Base-by-base conservation (phyloP, 1,140 invertebrate genomes). In the Zaprionus davidi region DNA sequence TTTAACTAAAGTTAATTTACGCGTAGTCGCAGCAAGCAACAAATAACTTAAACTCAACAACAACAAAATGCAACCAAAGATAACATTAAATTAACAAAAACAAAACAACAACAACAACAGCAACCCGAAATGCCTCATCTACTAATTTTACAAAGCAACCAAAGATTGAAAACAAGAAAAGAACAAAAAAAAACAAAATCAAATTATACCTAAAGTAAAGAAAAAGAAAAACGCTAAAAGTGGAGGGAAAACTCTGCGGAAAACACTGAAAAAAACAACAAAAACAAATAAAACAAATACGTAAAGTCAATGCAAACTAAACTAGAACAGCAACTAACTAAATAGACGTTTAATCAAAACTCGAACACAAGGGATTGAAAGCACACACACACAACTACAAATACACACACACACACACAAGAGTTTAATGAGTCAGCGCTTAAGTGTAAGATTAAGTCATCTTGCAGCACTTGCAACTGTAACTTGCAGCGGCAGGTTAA, bases 351-450 rank as follows among this genome's bases (percentile, higher is more conserved):
- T 76, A 79, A 66, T 59, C 62, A 71, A 73, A 77, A 84, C 81
- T 85, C 71, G 41, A 81, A 81, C 69, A 78, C 73, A 87, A 87
- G 84, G 84, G 84, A 87, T 87, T 87, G 84, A 87, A 83, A 83
- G 57, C 65, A 69, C 79, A 78, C 70, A 78, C 70, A 56, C 51
- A 63, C 73, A 71, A 56, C 63, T 46, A 55, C 38, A 76, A 12
- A 69, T 28, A 53, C 11, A 62, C 3, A 57, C 44, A 68, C 51
- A 58, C 12, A 59, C 34, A 55, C 24, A 67, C 31, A 49, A 57
- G 36, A 57, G 60, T 65, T 57, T 36, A 65, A 65, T 46, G 69
- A 65, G 55, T 49, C 62, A 73, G 24, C 31, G 51, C 44, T 74
- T 70, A 70, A 74, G 65, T 65, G 64, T 64, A 58, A 74, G 71